Conservation (phyloP, 2,797 vertebrate species). For the Eulemur coronatus region DNA sequence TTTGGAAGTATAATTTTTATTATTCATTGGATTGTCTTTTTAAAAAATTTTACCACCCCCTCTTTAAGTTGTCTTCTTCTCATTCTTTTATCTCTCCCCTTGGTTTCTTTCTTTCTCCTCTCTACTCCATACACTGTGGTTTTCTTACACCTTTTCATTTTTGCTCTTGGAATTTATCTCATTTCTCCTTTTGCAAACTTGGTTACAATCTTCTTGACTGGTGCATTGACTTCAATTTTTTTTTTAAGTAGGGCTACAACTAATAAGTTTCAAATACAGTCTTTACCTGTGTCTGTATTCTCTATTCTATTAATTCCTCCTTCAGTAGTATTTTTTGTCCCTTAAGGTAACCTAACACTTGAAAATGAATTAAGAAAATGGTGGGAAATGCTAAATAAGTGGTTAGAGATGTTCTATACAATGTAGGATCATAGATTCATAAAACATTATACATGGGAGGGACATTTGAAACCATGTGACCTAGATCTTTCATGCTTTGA, state of each 20-base stretch:
- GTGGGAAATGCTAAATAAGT: background rate
- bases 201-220: background rate
- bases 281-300: background rate
- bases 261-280: background rate
- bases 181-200: background rate
- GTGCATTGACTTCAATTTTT: background rate
- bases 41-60: background rate
- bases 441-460: background rate
- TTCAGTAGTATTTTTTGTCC: background rate
- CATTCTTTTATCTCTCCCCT: background rate
- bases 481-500: background rate
- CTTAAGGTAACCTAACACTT: background rate
- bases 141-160: background rate
- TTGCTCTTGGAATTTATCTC: background rate
- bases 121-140: background rate
- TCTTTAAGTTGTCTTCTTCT: background rate
- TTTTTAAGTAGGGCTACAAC: background rate
- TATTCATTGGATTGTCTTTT: background rate
- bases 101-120: background rate
- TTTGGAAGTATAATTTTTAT: background rate
- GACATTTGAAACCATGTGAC: background rate
- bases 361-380: background rate
- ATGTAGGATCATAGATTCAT: background rate
- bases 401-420: background rate
- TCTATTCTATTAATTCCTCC: background rate